A percentile compares a stretch with the other conserved stretches of the same genome.
Conservation (phyloP, 1,140 invertebrate species). For the Brachionus paranguensis region DNA sequence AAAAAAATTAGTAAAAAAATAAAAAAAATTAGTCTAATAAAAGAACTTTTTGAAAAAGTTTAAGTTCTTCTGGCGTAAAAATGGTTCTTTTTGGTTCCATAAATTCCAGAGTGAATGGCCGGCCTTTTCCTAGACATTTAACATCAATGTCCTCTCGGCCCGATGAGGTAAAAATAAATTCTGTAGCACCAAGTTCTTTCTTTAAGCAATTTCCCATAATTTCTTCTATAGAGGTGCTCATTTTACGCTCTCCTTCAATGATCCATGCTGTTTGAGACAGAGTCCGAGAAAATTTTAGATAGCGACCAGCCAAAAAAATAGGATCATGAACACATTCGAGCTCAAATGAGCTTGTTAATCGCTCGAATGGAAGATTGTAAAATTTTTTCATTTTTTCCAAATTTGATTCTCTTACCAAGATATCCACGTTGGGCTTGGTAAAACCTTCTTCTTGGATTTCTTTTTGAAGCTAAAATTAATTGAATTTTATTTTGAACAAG, state of each 20-base stretch:
- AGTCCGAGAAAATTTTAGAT: conserved; percentile 76
- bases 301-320: conserved; percentile 57
- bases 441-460: conserved; percentile 33
- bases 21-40: conserved; percentile 46
- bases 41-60: conserved; percentile 43
- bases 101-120: conserved; percentile 79
- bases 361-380: neutral
- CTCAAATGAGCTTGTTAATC: neutral
- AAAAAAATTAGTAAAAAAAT: neutral
- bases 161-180: conserved; percentile 72
- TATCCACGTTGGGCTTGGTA: conserved; percentile 16
- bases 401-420: neutral
- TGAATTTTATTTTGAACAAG: neutral
- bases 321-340: conserved; percentile 33
- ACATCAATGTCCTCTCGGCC: conserved; percentile 93
- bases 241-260: conserved; percentile 70
- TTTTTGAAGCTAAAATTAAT: conserved; percentile 19
- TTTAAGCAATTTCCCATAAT: conserved; percentile 65
- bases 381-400: conserved; percentile 31
- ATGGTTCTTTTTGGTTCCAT: conserved; percentile 62
- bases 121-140: conserved; percentile 68
- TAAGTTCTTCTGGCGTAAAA: conserved; percentile 41
- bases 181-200: conserved; percentile 52
- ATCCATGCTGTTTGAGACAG: conserved; percentile 91
- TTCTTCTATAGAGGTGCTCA: conserved; percentile 82